phyloP scores from a whole-genome alignment of 2,113 vertebrate species.

The Fregata magnificens region DNA sequence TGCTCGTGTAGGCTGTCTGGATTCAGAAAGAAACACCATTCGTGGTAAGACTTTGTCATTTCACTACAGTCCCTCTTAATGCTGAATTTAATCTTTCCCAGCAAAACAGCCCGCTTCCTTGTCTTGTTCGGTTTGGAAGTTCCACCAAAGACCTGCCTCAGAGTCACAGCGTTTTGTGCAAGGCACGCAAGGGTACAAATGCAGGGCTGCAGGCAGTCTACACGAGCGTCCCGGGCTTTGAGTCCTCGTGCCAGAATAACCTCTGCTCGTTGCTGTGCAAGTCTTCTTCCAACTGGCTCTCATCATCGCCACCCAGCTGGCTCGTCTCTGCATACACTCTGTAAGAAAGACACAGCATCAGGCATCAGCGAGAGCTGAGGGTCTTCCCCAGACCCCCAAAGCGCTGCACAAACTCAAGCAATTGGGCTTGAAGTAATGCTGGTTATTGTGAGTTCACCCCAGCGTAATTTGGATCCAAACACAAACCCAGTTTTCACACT shows the following conservation, averaged over 20 bases:
- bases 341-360: conserved; percentile 1
- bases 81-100: not conserved
- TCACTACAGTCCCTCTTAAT: not conserved
- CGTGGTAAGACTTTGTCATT: not conserved
- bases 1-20: not conserved
- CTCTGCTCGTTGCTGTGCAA: conserved; percentile 80
- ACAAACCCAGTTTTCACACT: not conserved
- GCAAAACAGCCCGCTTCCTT: not conserved
- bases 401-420: not conserved
- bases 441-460: not conserved
- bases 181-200: conserved; percentile 80
- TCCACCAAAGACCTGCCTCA: not conserved
- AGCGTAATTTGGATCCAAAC: not conserved
- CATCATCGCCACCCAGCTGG: conserved; percentile 72
- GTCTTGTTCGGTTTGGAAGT: not conserved
- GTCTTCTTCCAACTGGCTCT: conserved; percentile 68
- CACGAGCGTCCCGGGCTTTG: conserved; percentile 95
- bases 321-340: conserved; percentile 82
- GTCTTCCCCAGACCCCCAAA: not conserved
- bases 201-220: conserved; percentile 68
- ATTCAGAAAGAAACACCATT: not conserved
- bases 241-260: conserved; percentile 91
- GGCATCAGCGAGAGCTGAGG: not conserved
- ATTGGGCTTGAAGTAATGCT: fast-evolving
- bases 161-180: conserved; percentile 63